Percentiles rank a stretch among this genome's conserved stretches.
Conservation (phyloP, 2,797 vertebrate genomes). For the Tachyglossus aculeatus region DNA sequence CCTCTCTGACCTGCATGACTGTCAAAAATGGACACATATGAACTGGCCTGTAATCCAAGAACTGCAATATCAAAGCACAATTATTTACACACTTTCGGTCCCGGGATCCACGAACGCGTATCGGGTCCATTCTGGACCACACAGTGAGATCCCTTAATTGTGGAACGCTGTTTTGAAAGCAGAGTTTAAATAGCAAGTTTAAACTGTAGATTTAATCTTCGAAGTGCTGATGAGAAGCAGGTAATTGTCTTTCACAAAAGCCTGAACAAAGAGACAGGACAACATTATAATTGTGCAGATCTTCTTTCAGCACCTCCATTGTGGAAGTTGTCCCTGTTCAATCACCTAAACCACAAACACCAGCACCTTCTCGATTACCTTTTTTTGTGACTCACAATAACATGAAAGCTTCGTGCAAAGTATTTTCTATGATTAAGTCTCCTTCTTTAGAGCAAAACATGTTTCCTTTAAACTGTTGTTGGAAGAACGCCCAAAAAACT, state of each 20-base stretch:
- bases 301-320: conserved; percentile 61
- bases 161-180: conserved; percentile 55
- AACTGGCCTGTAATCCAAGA: conserved; percentile 35
- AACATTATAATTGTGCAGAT: conserved; percentile 56
- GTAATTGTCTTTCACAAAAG: conserved; percentile 61
- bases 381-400: conserved; percentile 37
- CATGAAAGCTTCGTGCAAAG: conserved; percentile 39
- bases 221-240: conserved; percentile 42
- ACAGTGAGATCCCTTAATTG: conserved; percentile 50
- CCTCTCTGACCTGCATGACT: conserved; percentile 36
- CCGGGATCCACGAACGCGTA: conserved; percentile 5
- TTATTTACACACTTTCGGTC: conserved; percentile 19
- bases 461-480: conserved; percentile 51
- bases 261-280: conserved; percentile 58
- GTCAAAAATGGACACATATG: conserved; percentile 41
- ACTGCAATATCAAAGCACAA: conserved; percentile 32
- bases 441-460: conserved; percentile 33
- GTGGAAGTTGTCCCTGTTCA: conserved; percentile 25
- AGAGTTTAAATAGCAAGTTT: conserved; percentile 52
- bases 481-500: conserved; percentile 15
- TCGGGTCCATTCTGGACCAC: conserved; percentile 34
- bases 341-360: conserved; percentile 55
- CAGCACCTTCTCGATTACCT: conserved; percentile 32
- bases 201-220: conserved; percentile 60
- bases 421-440: conserved; percentile 36